Conservation (phyloP, 2,888 invertebrate species). For the Pyrrhosoma nymphula region DNA sequence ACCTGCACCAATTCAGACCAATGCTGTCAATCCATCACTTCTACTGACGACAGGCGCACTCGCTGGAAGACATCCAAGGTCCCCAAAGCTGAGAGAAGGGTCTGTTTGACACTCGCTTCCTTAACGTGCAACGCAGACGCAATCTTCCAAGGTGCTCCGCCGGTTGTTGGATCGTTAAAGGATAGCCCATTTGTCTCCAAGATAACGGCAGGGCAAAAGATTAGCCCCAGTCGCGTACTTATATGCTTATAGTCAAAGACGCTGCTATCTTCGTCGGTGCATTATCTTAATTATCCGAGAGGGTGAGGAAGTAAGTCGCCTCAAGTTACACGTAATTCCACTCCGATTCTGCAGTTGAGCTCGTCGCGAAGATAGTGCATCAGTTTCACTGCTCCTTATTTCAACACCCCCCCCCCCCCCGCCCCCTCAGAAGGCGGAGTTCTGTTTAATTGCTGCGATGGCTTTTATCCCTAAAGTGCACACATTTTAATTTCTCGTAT, state of each 20-base stretch:
- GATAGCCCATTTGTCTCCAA: neutral
- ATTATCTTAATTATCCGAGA: neutral
- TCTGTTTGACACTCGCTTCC: neutral
- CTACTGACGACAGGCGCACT: neutral
- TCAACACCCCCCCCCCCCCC: neutral
- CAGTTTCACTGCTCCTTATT: neutral
- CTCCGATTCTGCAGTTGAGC: neutral
- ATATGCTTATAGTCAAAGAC: slow-evolving; percentile 4
- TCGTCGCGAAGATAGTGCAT: neutral
- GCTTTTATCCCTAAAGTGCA: neutral
- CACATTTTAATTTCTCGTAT: neutral
- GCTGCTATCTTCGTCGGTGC: neutral
- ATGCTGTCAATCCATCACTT: neutral
- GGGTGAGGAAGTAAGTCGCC: neutral
- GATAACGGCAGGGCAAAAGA: neutral
- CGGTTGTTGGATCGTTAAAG: neutral
- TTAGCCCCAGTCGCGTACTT: neutral
- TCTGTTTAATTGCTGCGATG: slow-evolving; percentile 1
- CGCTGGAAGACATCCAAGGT: neutral
- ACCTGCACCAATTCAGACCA: neutral
- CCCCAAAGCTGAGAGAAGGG: neutral
- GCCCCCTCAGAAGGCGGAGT: neutral
- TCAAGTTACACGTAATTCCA: neutral
- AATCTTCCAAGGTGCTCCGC: neutral
- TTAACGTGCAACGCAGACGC: neutral